Base-by-base conservation (phyloP, 2,888 invertebrate species). In the Noctua janthe region DNA sequence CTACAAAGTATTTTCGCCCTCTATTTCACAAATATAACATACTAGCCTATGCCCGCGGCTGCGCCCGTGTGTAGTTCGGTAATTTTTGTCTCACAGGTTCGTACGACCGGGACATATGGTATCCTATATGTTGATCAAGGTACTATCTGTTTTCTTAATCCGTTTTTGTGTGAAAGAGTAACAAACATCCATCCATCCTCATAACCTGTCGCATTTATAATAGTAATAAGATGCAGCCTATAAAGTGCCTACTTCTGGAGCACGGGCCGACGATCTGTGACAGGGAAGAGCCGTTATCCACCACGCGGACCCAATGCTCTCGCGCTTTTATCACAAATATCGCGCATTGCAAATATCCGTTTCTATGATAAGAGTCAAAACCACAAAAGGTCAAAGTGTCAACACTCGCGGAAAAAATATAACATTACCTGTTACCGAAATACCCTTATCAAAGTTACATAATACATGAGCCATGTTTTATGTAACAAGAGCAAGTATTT, bases 361-460 rank as follows among this genome's bases (percentile, higher is more conserved):
- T n/a, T 1, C 35, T 1, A 51, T 49, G 39, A 80, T 74, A 81
- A n/a, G 47, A 39, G 23, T 23, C 64, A 39, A 62, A 73, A 71
- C 62, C 54, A n/a, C 64, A 56, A 70, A 74, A 71, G 74, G 23
- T 74, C 67, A 47, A 47, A 75, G 20, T 69, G 29, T 69, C 11
- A 29, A 54, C 49, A 69, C 23, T 23, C 6, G 54, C 10, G 17
- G 62, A 49, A 76, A 7, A 56, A 82, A 56, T 81, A 56, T 49
- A 56, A 43, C 56, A 49, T 66, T 49, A 76, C 82, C 81, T 81
- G 76, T 64, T 81, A 71, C 81, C 56, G n/a, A 81, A 81, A 71
- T 75, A 75, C 75, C 59, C 59, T 85, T 82, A 85, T 76, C 67
- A 82, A 74, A 64, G n/a, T 79, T 56, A 76, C 56, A 51, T 73